Evolutionary conservation across 2,797 vertebrate species (phyloP).

Genomic region (Myotis vivesi): DNA sequence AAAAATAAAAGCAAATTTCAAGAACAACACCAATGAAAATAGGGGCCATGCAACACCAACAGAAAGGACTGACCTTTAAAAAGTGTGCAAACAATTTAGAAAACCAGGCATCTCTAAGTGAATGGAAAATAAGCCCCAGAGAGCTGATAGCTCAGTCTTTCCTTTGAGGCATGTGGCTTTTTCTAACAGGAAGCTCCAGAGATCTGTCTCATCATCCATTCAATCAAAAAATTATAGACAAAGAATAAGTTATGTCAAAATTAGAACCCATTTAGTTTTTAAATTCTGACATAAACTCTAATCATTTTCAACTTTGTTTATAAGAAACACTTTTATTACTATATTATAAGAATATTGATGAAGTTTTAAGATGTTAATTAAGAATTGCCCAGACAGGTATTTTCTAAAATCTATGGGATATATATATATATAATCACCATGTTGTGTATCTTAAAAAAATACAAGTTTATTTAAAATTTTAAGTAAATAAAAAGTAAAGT

Average conservation of each 20-base stretch:
- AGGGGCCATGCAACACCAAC: rapidly evolving
- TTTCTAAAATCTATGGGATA: not conserved
- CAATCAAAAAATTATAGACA: not conserved
- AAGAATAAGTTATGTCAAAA: not conserved
- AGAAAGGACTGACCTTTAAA: not conserved
- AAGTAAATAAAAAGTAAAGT: not conserved
- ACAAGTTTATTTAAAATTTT: not conserved
- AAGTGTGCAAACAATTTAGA: slow-evolving; percentile 32
- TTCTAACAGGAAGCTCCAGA: not conserved
- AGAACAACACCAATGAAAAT: not conserved
- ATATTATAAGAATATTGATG: not conserved
- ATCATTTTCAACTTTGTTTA: not conserved
- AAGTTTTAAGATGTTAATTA: not conserved
- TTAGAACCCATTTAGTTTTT: not conserved
- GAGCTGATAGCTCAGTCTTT: not conserved
- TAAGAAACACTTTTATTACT: not conserved
- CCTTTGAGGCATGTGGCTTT: slow-evolving; percentile 12
- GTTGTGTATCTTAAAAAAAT: not conserved
- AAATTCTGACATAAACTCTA: not conserved
- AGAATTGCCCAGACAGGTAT: not conserved
- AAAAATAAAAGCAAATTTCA: not conserved
- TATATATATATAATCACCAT: not conserved
- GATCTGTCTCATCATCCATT: not conserved
- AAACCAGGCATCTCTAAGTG: not conserved
- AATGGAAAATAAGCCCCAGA: not conserved